phyloP scores from a whole-genome alignment of 2,888 invertebrate genomes.

The Leptinotarsa peninsularis region DNA sequence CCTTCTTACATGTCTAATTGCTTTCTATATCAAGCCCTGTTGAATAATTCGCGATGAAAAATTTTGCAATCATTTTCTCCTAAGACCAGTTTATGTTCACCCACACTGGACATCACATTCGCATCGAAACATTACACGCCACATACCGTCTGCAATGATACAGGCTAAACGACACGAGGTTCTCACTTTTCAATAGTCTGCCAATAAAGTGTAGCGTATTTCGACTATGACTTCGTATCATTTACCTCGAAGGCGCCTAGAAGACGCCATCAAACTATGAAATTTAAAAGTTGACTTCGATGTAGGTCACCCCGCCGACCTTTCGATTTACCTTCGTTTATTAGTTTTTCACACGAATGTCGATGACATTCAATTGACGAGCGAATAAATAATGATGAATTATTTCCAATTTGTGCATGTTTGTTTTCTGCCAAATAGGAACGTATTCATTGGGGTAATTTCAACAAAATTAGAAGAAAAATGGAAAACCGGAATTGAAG shows the following conservation, averaged over 20 bases:
- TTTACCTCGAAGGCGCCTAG: slow-evolving; percentile 19
- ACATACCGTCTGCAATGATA: slow-evolving; percentile 16
- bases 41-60: too few species aligned
- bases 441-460: too few species aligned
- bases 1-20: too few species aligned
- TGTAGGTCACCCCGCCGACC: slow-evolving; percentile 16
- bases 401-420: neutral
- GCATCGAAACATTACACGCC: slow-evolving; percentile 10
- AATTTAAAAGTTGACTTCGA: slow-evolving; percentile 17
- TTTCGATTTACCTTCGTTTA: slow-evolving; percentile 10
- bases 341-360: slow-evolving; percentile 16
- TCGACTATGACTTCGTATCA: slow-evolving; percentile 16
- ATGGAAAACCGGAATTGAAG: too few species aligned
- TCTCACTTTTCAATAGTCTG: slow-evolving; percentile 27
- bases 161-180: slow-evolving; percentile 10
- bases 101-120: slow-evolving; percentile 17
- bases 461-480: too few species aligned
- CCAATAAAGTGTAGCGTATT: slow-evolving; percentile 6
- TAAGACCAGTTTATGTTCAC: neutral
- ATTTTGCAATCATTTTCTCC: too few species aligned
- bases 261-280: slow-evolving; percentile 17
- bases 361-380: slow-evolving; percentile 8
- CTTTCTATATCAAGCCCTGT: too few species aligned
- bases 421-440: neutral
- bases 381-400: neutral